Evolutionary conservation across 2,797 vertebrate species (phyloP).

Genomic region (Sciurus carolinensis): DNA sequence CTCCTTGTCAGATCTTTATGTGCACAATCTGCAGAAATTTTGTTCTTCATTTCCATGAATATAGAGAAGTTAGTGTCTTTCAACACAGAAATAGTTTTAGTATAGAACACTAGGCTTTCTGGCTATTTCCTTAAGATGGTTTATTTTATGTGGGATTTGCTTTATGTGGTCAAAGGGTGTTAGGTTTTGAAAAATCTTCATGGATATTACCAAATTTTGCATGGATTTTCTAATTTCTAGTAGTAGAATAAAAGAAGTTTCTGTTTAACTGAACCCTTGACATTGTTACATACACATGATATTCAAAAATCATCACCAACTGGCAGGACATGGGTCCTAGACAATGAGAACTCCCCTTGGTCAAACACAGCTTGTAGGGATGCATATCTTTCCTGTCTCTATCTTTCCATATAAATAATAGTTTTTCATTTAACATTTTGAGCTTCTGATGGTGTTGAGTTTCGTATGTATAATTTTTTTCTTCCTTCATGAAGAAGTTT

Average conservation of each 20-base stretch:
- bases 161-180: not conserved
- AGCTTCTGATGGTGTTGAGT: not conserved
- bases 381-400: not conserved
- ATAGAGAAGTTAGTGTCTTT: not conserved
- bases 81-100: not conserved
- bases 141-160: not conserved
- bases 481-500: not conserved
- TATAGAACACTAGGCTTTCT: not conserved
- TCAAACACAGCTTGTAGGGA: not conserved
- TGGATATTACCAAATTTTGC: not conserved
- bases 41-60: not conserved
- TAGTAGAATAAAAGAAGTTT: not conserved
- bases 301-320: not conserved
- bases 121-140: not conserved
- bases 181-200: not conserved
- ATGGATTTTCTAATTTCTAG: not conserved
- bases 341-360: not conserved
- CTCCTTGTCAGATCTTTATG: not conserved
- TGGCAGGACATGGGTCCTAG: not conserved
- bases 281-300: not conserved
- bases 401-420: not conserved
- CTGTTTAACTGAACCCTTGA: not conserved
- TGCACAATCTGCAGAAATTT: not conserved
- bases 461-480: not conserved
- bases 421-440: not conserved